phyloP scores from a whole-genome alignment of 2,888 invertebrate genomes.

The Selenia dentaria region DNA sequence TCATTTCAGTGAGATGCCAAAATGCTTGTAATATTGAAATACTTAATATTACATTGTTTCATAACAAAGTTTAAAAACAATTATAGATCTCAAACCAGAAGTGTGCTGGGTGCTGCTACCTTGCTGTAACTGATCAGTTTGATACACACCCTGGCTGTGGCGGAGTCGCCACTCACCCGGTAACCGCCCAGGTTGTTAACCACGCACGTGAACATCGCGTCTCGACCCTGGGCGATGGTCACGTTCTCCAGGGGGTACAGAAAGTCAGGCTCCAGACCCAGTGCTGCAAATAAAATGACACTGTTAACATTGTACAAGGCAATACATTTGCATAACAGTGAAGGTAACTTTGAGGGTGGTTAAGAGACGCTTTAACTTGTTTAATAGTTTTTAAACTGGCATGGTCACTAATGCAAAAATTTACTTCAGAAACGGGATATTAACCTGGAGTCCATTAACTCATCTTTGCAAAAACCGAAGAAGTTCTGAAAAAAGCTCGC shows the following conservation, averaged over 20 bases:
- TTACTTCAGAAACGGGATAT: too few species aligned
- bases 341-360: too few species aligned
- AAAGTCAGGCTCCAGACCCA: constrained; percentile 92
- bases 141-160: constrained; percentile 94
- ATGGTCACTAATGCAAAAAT: too few species aligned
- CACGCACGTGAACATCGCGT: constrained; percentile 93
- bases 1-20: too few species aligned
- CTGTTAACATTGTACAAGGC: neutral
- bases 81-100: constrained; percentile 72
- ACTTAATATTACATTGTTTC: neutral
- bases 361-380: too few species aligned
- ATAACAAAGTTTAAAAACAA: constrained; percentile 16
- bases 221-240: constrained; percentile 92
- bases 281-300: constrained; percentile 79
- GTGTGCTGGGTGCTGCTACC: constrained; percentile 79
- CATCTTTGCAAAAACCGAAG: too few species aligned
- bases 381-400: too few species aligned
- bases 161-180: constrained; percentile 96
- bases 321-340: too few species aligned
- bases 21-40: too few species aligned
- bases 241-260: constrained; percentile 92
- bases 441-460: too few species aligned
- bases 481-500: too few species aligned
- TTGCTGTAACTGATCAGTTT: constrained; percentile 73
- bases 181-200: constrained; percentile 93